Base-by-base conservation (phyloP, 2,888 invertebrate genomes). In the Ochropleura leucogaster region DNA sequence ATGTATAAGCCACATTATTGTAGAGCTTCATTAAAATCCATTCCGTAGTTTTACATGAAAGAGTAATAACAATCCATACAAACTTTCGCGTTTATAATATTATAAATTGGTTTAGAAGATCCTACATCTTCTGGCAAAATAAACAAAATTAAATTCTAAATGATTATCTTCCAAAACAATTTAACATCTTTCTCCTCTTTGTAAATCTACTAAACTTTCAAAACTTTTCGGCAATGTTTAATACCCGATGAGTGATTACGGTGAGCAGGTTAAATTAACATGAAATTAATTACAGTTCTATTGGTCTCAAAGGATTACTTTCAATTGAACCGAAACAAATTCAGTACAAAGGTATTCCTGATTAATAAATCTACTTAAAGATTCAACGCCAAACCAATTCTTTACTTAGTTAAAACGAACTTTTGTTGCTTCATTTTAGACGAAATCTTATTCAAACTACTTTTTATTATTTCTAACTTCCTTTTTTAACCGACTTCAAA, bases 261-360 rank as follows among this genome's bases (percentile, higher is more conserved):
- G 14, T 9, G 12, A 68, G 53, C 60, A 79, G 60, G 86, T 87
- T 51, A 65, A 85, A 82, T 88, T 84, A 85, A 85, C 78, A 80
- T 77, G 77, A 77, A 86, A 84, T 86, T 87, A 86, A 88, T 88
- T 84, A 86, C 79, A 65, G 74, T 67, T 84, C 20, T 59, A 79
- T 81, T 80, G 67, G 76, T 68, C 47, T 64, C 63, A 82, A 83
- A 79, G 84, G 85, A 84, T 84, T 83, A 76, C 49, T 59, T 30
- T 64, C 55, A 6, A 55, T 40, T 12, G 30, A 71, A 55, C 5
- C 30, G 14, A 69, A 70, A 10, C 18, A 47, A 42, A 42, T 62
- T 62, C 12, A 5, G 44, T 70, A 49, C 14, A 55, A 68, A 53
- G 53, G 60, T 40, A 14, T 68, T 49, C 59, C 10, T 49, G 72